Conservation (phyloP, 2,888 invertebrate genomes). For the Pyrrhosoma nymphula region DNA sequence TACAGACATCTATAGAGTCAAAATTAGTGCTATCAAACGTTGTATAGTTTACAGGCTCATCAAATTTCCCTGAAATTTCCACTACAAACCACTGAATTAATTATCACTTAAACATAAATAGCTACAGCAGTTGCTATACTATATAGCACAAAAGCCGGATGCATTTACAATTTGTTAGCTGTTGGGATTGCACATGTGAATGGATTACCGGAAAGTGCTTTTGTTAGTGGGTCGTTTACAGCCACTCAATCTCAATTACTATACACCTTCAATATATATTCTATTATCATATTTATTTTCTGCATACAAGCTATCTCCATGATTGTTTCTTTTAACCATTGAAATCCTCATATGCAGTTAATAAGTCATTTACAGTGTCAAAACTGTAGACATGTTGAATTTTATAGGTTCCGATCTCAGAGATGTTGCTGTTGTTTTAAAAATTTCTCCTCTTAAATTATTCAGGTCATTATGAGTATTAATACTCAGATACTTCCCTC, state of each 20-base stretch:
- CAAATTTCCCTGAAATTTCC: conserved; percentile 53
- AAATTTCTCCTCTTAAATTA: conserved; percentile 55
- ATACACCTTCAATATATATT: conserved; percentile 21
- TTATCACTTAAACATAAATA: conserved; percentile 63
- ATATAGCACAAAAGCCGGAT: conserved; percentile 52
- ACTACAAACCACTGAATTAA: conserved; percentile 50
- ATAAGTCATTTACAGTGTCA: conserved; percentile 39
- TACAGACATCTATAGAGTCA: conserved; percentile 58
- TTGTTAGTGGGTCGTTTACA: conserved; percentile 26
- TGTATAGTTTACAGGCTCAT: conserved; percentile 67
- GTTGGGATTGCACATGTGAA: conserved; percentile 58
- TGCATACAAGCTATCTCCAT: not conserved
- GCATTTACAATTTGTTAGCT: conserved; percentile 65
- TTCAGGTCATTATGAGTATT: conserved; percentile 12
- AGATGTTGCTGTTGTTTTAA: conserved; percentile 62
- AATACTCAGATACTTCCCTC: conserved; percentile 36
- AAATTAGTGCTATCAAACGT: conserved; percentile 49
- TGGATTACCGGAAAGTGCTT: conserved; percentile 59
- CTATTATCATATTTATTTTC: conserved; percentile 61
- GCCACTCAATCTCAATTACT: conserved; percentile 43
- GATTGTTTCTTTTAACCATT: conserved; percentile 45
- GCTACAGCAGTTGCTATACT: conserved; percentile 49
- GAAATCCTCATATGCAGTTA: conserved; percentile 51
- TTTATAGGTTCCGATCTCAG: conserved; percentile 60
- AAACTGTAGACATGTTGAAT: conserved; percentile 58